Evolutionary conservation across 2,888 invertebrate genomes (phyloP).

Genomic region (Ommatoiulus sabulosus): DNA sequence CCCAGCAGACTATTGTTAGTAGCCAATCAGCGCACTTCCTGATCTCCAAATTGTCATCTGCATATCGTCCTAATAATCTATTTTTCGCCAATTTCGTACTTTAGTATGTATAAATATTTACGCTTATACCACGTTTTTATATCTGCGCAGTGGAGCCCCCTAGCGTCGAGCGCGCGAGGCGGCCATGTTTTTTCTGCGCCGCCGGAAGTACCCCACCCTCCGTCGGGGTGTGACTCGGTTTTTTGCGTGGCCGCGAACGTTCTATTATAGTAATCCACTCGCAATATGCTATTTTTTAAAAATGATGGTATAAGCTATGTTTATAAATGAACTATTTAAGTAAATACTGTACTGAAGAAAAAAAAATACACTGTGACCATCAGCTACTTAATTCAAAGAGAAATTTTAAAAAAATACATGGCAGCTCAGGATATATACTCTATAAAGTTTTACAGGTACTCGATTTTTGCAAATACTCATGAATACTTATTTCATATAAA

Average conservation of each 20-base stretch:
- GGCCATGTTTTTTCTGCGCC: not conserved
- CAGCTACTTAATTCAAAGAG: conserved; percentile 41
- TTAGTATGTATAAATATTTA: conserved; percentile 48
- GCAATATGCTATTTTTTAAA: conserved; percentile 41
- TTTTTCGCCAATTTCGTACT: conserved; percentile 48
- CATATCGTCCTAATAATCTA: conserved; percentile 48
- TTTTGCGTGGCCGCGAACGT: conserved; percentile 44
- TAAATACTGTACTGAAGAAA: conserved; percentile 6
- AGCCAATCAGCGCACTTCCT: conserved; percentile 48
- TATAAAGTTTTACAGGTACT: conserved; percentile 47
- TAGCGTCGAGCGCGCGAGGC: not conserved
- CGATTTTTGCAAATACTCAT: conserved; percentile 45
- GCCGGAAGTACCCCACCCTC: not conserved
- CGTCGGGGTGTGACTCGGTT: conserved; percentile 3
- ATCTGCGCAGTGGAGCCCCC: conserved; percentile 46
- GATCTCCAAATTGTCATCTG: conserved; percentile 48
- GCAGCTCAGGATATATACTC: conserved; percentile 48
- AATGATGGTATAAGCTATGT: conserved; percentile 48
- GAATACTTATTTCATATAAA: conserved; percentile 40
- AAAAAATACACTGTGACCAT: conserved; percentile 3
- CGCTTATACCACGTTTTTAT: conserved; percentile 48
- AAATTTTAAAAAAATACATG: not conserved
- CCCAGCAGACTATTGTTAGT: conserved; percentile 25
- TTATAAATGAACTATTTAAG: conserved; percentile 48
- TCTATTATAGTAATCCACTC: conserved; percentile 32